These are phyloP conservation scores for Craseonycteris thonglongyai DNA, from an alignment of 2,113 vertebrate species.

Conservation along the genomic window DNA sequence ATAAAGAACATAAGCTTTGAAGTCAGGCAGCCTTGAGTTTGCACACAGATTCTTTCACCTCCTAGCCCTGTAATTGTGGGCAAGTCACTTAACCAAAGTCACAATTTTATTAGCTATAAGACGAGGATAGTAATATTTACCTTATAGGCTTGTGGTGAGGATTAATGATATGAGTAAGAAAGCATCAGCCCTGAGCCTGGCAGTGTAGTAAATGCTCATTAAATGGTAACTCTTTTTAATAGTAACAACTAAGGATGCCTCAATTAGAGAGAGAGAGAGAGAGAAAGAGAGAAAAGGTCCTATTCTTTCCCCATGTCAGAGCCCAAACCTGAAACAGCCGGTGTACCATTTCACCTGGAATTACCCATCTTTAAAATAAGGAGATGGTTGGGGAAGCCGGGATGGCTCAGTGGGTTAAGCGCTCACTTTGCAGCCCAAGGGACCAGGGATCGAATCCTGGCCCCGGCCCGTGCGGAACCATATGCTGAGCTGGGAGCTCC, in stretches of 20 bases:
- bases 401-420: too few relatives aligned
- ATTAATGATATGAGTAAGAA: not conserved
- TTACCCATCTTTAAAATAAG: not conserved
- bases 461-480: too few relatives aligned
- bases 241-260: not conserved
- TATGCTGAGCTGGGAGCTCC: too few relatives aligned
- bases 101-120: conserved; percentile 53
- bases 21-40: conserved; percentile 42
- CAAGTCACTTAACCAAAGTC: not conserved
- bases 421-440: too few relatives aligned
- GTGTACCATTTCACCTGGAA: not conserved
- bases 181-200: not conserved
- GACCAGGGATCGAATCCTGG: too few relatives aligned
- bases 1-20: conserved; percentile 35
- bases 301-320: not conserved
- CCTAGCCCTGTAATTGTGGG: conserved; percentile 47
- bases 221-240: conserved; percentile 36
- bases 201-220: conserved; percentile 37
- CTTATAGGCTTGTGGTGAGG: conserved; percentile 1
- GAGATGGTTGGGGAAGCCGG: too few relatives aligned
- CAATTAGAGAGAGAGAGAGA: not conserved
- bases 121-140: not conserved
- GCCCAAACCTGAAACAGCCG: not conserved
- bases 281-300: not conserved
- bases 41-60: conserved; percentile 12